These are phyloP conservation scores for Ichneumon xanthorius DNA, from an alignment of 2,888 invertebrate species.

Conservation along the genomic window DNA sequence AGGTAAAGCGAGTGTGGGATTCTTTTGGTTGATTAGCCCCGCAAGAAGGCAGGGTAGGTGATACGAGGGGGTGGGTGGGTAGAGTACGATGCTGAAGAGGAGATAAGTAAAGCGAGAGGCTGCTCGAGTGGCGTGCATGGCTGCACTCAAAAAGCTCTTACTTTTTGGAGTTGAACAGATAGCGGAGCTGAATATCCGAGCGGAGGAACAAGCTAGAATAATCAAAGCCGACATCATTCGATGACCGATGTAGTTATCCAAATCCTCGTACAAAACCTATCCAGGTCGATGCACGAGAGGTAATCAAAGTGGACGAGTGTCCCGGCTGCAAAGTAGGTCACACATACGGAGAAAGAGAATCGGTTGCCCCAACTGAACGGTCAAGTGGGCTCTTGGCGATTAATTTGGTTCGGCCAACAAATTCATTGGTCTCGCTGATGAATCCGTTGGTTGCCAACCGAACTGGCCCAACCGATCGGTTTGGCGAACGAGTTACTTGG, in stretches of 20 bases:
- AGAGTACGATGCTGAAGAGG: slow-evolving; percentile 60
- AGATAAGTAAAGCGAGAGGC: slow-evolving; percentile 72
- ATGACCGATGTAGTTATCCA: background rate
- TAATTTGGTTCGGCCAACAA: background rate
- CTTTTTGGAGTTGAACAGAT: slow-evolving; percentile 26
- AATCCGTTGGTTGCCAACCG: background rate
- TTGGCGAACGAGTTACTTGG: background rate
- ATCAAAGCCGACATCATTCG: background rate
- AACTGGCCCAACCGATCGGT: background rate
- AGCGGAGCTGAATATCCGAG: background rate
- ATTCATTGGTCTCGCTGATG: background rate
- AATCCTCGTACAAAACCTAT: background rate
- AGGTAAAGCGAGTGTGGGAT: slow-evolving; percentile 68
- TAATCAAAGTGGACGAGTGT: background rate
- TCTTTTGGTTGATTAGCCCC: slow-evolving; percentile 79
- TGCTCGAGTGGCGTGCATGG: slow-evolving; percentile 75
- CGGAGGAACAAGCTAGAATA: background rate
- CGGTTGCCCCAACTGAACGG: background rate
- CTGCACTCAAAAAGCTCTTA: slow-evolving; percentile 39
- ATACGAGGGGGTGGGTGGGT: background rate
- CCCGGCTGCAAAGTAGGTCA: background rate
- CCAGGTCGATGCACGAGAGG: background rate
- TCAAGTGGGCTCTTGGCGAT: background rate
- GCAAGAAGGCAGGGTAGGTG: slow-evolving; percentile 53
- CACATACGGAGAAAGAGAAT: background rate